Base-by-base conservation (phyloP, 1,140 invertebrate species). In the Scylla paramamosain region DNA sequence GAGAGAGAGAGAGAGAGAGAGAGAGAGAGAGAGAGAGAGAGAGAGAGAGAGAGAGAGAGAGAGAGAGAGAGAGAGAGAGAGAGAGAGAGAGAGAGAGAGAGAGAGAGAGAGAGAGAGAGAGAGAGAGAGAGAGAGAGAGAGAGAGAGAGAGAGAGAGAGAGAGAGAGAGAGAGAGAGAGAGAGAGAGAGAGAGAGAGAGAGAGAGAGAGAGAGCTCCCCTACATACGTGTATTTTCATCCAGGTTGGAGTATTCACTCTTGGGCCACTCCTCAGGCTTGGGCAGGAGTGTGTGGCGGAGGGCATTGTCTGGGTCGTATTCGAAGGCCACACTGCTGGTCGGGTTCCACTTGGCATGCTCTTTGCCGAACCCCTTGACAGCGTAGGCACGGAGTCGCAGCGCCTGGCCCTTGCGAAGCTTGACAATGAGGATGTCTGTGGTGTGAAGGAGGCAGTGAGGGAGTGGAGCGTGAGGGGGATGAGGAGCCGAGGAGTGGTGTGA, bases 301-400 rank as follows among this genome's bases (percentile, higher is more conserved):
- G 98, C 97, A 97, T 99, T 99, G 97, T 99, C 99, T 6, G 99
- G 99, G 97, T 99, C 99, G 97, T 99, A 99, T 97, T 99, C 99
- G 97, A 99, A 99, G 77, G 98, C 98, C 20, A 99, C 99, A 94
- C 99, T 99, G 96, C 98, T 98, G 0, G 99, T 99, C 20, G 99
- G 99, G 97, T 99, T 99, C 99, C 99, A 99, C 97, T 99, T 99
- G 0, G 99, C 99, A 97, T 99, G 99, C 97, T 99, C 99, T 97
- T 99, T 99, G 2, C 99, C 99, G 97, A 99, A 99, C 46, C 99
- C 98, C 97, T 98, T 98, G 96, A 99, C 99, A 0, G 99, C 99
- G 97, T 99, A 99, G 28, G 99, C 99, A 96, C 98, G 97, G 20
- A 99, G 97, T 97, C 99, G 99, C 20, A 99, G 96, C 97, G 99